Evolutionary conservation across 2,888 invertebrate species (phyloP), one percentile per base, ranked within the genome.

Genomic region (Volucella inflata): DNA sequence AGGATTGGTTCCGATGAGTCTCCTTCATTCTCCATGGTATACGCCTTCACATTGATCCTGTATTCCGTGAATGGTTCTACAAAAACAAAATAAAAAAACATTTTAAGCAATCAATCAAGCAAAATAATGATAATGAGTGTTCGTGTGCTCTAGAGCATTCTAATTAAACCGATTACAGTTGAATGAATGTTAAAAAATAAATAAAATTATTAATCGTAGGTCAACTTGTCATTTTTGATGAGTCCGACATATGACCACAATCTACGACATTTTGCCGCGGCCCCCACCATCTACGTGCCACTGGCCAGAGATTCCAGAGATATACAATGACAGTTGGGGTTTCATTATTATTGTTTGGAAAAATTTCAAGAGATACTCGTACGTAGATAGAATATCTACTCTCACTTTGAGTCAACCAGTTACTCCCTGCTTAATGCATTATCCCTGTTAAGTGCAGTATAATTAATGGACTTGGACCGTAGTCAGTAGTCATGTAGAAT

Each of bases 31-130:
- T 94, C 94, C 89, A 93, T 93, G 9, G 95, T 95, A 91, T 94
- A 97, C 30, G 97, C 97, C 88, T 96, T 96, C 60, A 97, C 96
- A 95, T 95, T 96, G 88, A 98, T 95, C 91, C 96, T 96, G 93
- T 98, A 98, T 70, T 96, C 95, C 3, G 96, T 96, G 91, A 95
- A 95, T 42, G 98, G 96, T 90, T 95, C 98, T 98, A 94, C n/a
- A 94, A 93, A 79, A 44, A 75, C 51, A 30, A 78, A 70, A 77
- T 78, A 68, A 64, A 46, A 57, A 3, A 70, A 62, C 36, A 44
- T 59, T 51, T 60, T 48, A 36, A 67, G 38, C 46, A 79, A 81
- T 70, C 16, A 59, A 9, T 62, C 38, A 62, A 62, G 10, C 48
- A 46, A 12, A 76, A 36, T 68, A 50, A 17, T 64, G 8, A 11